Conservation (phyloP, 2,113 vertebrate species). For the Microcebus ravelobensis region DNA sequence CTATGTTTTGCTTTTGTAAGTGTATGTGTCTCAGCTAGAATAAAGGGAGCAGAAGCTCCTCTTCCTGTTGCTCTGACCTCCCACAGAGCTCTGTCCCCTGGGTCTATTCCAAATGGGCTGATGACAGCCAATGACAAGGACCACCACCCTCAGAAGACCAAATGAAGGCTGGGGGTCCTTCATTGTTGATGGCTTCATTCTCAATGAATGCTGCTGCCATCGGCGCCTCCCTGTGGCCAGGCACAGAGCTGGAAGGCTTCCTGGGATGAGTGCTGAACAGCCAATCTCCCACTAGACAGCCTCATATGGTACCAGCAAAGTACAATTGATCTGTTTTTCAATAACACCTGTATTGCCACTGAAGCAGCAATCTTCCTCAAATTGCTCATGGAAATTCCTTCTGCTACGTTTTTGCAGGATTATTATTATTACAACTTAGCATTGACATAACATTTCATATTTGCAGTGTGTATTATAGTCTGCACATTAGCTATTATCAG, state of each 20-base stretch:
- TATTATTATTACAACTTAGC: constrained; percentile 75
- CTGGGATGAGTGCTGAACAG: rapidly evolving
- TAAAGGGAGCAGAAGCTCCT: neutral
- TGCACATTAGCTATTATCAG: constrained; percentile 68
- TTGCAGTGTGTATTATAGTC: constrained; percentile 24
- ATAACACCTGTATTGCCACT: neutral
- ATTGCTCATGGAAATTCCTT: constrained; percentile 63
- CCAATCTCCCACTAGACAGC: neutral
- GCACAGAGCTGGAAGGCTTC: no score
- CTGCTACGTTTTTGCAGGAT: constrained; percentile 65
- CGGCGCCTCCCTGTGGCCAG: neutral
- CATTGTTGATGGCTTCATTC: neutral
- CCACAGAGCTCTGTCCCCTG: neutral
- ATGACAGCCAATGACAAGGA: neutral
- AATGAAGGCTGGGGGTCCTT: neutral
- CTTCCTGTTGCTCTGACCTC: neutral
- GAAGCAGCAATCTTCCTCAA: constrained; percentile 63
- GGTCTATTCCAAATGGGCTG: neutral
- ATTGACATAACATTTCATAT: constrained; percentile 73
- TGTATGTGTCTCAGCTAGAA: neutral
- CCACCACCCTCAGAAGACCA: neutral
- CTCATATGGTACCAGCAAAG: neutral
- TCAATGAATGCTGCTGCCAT: neutral
- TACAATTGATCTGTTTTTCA: constrained; percentile 36
- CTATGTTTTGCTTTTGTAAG: neutral